Percentiles rank a stretch among this genome's conserved stretches.
Conservation (phyloP, 30 jellyfish, hydroid and myxozoan genomes). For the Turritopsis rubra region DNA sequence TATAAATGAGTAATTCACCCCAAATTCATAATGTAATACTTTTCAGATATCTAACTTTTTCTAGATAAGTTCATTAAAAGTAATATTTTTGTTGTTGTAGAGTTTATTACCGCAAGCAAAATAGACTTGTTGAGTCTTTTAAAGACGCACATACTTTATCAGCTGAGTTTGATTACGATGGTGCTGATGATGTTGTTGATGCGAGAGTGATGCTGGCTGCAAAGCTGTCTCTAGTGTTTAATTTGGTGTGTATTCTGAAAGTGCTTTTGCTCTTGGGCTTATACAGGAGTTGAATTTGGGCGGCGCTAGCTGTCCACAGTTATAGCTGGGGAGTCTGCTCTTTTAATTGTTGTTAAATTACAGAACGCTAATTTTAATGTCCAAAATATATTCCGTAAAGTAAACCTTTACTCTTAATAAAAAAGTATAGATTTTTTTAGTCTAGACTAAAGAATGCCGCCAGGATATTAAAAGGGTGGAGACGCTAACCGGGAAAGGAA, state of each 20-base stretch:
- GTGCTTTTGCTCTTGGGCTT: neutral
- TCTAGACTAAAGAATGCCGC: neutral
- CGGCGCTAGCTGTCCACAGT: neutral
- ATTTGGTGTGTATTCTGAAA: slow-evolving; percentile 17
- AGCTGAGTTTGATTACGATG: neutral
- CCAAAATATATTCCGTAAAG: too few species aligned
- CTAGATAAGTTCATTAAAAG: too few species aligned
- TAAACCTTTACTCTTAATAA: too few species aligned
- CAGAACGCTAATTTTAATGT: too few species aligned
- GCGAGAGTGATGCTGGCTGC: slow-evolving; percentile 37
- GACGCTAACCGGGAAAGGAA: neutral
- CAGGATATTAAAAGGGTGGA: neutral
- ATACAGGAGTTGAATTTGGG: neutral
- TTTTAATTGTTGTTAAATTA: neutral
- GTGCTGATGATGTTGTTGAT: slow-evolving; percentile 17
- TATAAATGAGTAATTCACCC: too few species aligned
- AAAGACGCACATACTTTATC: slow-evolving; percentile 4
- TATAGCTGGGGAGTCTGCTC: neutral
- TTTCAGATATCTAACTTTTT: too few species aligned
- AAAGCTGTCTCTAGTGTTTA: slow-evolving; percentile 36
- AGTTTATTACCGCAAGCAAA: slow-evolving; percentile 26
- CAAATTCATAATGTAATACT: too few species aligned
- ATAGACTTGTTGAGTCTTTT: slow-evolving; percentile 28
- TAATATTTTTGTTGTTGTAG: too few species aligned
- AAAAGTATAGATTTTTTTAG: too few species aligned